Percentiles rank a stretch among this genome's conserved stretches.
Conservation (phyloP, 2,888 invertebrate species). For the Amblyjoppa fuscipennis region DNA sequence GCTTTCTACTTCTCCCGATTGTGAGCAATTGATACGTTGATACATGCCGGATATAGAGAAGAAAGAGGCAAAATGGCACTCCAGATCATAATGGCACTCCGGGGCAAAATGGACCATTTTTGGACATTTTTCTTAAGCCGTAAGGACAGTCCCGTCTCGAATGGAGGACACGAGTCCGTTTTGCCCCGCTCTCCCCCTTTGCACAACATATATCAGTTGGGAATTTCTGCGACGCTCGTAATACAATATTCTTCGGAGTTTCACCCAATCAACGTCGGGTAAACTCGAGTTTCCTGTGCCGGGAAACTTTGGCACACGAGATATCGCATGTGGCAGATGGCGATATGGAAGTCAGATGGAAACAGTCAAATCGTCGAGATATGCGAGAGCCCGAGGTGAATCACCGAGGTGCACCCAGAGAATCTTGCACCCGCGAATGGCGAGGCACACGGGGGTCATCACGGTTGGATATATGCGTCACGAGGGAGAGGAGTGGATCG, state of each 20-base stretch:
- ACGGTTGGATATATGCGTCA: conserved; percentile 54
- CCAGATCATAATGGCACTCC: not conserved
- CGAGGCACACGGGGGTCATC: conserved; percentile 40
- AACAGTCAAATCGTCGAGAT: conserved; percentile 42
- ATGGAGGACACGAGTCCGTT: not conserved
- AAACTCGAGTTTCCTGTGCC: not conserved
- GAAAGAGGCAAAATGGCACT: not conserved
- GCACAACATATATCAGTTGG: not conserved
- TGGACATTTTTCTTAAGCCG: no score
- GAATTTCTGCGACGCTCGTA: not conserved
- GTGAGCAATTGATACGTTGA: not conserved
- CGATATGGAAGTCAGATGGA: conserved; percentile 10
- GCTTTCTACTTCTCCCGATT: not conserved
- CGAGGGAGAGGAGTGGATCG: conserved; percentile 41
- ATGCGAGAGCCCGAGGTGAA: conserved; percentile 40
- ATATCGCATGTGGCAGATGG: not conserved
- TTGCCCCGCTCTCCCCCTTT: not conserved
- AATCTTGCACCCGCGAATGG: conserved; percentile 49
- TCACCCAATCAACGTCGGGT: conserved; percentile 6
- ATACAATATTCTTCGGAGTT: not conserved
- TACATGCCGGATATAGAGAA: not conserved
- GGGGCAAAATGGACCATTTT: not conserved
- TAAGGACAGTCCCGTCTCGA: not conserved
- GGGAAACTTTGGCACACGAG: not conserved
- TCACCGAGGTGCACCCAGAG: conserved; percentile 40